These are phyloP conservation scores for Psilopogon haemacephalus DNA, from an alignment of 2,113 vertebrate genomes.

Conservation along the genomic window DNA sequence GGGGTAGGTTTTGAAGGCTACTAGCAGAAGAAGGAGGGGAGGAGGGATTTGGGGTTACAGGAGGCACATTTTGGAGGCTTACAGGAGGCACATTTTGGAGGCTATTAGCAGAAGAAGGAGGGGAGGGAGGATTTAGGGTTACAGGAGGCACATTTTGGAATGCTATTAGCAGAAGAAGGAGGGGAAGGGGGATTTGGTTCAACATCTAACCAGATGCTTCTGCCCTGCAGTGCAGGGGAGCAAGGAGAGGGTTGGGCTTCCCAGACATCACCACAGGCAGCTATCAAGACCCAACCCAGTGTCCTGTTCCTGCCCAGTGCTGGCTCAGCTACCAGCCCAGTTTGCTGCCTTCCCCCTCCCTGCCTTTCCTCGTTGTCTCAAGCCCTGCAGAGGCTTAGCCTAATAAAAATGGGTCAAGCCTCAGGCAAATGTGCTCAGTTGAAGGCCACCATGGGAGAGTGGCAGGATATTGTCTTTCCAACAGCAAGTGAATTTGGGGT, in stretches of 20 bases:
- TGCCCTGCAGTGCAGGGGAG: conserved; percentile 41
- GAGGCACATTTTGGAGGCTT: no score
- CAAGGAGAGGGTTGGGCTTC: conserved; percentile 68
- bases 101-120: no score
- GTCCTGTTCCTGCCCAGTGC: conserved; percentile 74
- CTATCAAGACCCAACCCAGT: conserved; percentile 75
- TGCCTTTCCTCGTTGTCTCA: conserved; percentile 80
- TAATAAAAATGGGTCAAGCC: conserved; percentile 80
- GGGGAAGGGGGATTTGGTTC: background rate
- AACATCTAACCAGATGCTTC: conserved; percentile 46
- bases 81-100: no score
- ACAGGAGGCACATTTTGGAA: conserved; percentile 20
- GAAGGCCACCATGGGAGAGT: conserved; percentile 86
- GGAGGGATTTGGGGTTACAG: no score
- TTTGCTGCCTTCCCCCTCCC: conserved; percentile 73
- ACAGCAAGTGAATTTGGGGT: conserved; percentile 84
- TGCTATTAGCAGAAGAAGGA: background rate
- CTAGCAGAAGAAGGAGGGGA: no score
- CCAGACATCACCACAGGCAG: conserved; percentile 74
- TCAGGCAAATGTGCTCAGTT: conserved; percentile 81
- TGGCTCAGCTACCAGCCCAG: conserved; percentile 75
- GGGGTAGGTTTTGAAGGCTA: no score
- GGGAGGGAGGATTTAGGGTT: no score
- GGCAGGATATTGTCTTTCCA: conserved; percentile 87
- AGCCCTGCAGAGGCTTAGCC: conserved; percentile 75